Conservation (phyloP, 2,113 vertebrate species). For the Onychostoma macrolepis region DNA sequence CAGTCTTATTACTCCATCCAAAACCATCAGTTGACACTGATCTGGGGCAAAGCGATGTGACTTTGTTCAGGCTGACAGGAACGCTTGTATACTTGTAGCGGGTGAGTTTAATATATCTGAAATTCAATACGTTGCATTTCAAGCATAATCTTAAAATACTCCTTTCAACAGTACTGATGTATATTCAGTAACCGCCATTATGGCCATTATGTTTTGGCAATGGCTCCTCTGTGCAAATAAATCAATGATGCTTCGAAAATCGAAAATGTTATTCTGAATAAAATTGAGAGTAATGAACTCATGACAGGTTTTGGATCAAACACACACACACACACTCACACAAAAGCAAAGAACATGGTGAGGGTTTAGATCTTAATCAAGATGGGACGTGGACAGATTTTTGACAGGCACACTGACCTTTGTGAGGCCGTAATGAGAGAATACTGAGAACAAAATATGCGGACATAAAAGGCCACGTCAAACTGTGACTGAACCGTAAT, state of each 20-base stretch:
- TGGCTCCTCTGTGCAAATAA: conserved; percentile 19
- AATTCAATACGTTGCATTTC: not conserved
- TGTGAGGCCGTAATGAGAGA: conserved; percentile 66
- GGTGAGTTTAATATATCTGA: not conserved
- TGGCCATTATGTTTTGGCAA: conserved; percentile 23
- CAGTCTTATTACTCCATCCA: not conserved
- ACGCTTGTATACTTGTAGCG: not conserved
- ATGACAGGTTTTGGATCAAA: conserved; percentile 2
- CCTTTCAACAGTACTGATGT: not conserved
- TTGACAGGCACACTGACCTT: conserved; percentile 72
- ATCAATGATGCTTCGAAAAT: conserved; percentile 1
- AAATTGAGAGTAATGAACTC: conserved; percentile 18
- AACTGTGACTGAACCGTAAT: conserved; percentile 61
- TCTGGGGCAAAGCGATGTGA: not conserved
- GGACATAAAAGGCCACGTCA: conserved; percentile 50
- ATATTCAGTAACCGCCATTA: conserved; percentile 4
- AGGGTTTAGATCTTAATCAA: conserved; percentile 56
- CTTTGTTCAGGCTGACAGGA: not conserved
- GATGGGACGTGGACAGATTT: conserved; percentile 64
- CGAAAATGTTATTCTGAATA: not conserved
- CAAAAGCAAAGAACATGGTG: too few species aligned
- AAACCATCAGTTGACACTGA: conserved; percentile 5
- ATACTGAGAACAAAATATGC: conserved; percentile 49
- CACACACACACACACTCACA: not conserved
- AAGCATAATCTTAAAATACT: not conserved